Percentiles rank a stretch among this genome's conserved stretches.
phyloP scores from a whole-genome alignment of 1,140 invertebrate species.

The Eciton burchellii region DNA sequence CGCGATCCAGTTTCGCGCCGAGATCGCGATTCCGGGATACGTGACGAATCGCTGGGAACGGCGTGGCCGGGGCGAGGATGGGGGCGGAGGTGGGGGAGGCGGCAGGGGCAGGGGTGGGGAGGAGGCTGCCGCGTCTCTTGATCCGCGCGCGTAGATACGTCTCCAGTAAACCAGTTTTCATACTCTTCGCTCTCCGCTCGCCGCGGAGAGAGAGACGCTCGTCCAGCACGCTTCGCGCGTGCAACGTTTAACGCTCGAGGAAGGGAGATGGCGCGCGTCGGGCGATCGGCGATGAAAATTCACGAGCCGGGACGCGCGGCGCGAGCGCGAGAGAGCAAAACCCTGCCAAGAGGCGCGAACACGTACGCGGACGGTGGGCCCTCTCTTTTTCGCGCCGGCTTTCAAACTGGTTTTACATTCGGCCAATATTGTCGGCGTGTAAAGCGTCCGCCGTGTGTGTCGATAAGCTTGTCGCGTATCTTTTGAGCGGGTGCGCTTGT shows the following conservation, averaged over 20 bases:
- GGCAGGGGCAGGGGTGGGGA: too few relatives aligned
- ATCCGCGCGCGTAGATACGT: conserved; percentile 54
- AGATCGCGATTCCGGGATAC: conserved; percentile 15
- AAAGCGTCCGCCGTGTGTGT: conserved; percentile 71
- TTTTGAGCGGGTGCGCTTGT: conserved; percentile 81
- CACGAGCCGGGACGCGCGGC: not conserved
- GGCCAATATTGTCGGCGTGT: conserved; percentile 72
- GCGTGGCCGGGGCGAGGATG: too few relatives aligned
- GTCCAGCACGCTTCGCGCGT: conserved; percentile 24
- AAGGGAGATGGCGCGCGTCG: not conserved
- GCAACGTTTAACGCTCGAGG: conserved; percentile 34
- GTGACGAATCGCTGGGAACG: not conserved
- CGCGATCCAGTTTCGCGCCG: not conserved
- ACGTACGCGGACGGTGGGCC: conserved; percentile 16
- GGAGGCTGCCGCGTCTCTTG: conserved; percentile 42
- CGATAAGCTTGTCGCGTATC: conserved; percentile 78
- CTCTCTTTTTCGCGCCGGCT: conserved; percentile 74
- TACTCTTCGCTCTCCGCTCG: conserved; percentile 30
- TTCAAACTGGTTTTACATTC: conserved; percentile 75
- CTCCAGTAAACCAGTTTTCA: conserved; percentile 75
- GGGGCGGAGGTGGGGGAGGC: too few relatives aligned
- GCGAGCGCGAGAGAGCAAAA: conserved; percentile 44
- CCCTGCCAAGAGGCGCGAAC: conserved; percentile 42
- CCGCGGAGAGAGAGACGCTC: conserved; percentile 36
- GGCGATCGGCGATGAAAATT: conserved; percentile 1